phyloP scores from a whole-genome alignment of 2,888 invertebrate genomes.

The Mamestra brassicae region DNA sequence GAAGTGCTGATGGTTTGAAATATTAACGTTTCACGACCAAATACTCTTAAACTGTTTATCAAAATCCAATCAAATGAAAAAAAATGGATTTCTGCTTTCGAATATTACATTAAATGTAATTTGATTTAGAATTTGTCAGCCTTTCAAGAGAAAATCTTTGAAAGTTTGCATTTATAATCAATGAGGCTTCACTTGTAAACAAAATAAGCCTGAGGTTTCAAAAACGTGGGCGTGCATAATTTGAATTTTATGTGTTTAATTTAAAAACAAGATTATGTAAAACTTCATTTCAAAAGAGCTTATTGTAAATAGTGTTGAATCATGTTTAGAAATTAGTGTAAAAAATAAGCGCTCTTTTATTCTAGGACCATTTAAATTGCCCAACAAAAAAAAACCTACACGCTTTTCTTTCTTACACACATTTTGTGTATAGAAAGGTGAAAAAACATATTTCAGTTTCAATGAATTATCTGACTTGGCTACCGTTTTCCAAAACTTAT shows the following conservation, averaged over 20 bases:
- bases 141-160: slow-evolving; percentile 31
- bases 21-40: slow-evolving; percentile 27
- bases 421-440: not conserved
- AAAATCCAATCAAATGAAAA: slow-evolving; percentile 20
- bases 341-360: too few species aligned
- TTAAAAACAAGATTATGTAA: slow-evolving; percentile 26
- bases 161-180: slow-evolving; percentile 25
- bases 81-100: not conserved
- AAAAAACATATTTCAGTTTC: not conserved
- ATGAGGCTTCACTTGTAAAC: slow-evolving; percentile 38
- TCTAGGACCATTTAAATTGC: too few species aligned
- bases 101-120: slow-evolving; percentile 27
- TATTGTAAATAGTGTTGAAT: too few species aligned
- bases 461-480: not conserved
- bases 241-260: slow-evolving; percentile 10
- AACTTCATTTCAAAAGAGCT: slow-evolving; percentile 1
- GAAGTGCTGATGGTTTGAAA: slow-evolving; percentile 23
- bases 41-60: slow-evolving; percentile 39
- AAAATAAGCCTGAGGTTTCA: slow-evolving; percentile 43
- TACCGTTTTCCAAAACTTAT: too few species aligned
- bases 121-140: slow-evolving; percentile 24
- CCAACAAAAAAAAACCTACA: too few species aligned
- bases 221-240: slow-evolving; percentile 64
- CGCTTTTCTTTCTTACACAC: too few species aligned
- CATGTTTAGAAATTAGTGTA: too few species aligned